A percentile compares a stretch with the other conserved stretches of the same genome.
These are phyloP conservation scores for Hyles vespertilio DNA, from an alignment of 1,140 invertebrate species.

Conservation along the genomic window DNA sequence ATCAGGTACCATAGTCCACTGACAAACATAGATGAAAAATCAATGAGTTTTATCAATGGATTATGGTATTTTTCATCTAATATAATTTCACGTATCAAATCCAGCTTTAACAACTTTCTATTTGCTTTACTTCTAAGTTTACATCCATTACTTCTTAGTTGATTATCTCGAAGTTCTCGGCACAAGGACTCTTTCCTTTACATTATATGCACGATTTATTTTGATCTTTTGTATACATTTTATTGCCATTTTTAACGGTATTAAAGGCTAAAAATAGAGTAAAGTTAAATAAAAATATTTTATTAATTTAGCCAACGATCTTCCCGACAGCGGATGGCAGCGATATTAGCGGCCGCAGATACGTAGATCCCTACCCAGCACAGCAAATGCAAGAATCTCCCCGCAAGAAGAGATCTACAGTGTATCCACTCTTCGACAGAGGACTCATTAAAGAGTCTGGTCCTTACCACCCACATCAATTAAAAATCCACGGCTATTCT, in stretches of 20 bases:
- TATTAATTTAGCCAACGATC: conserved; percentile 67
- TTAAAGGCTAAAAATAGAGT: neutral
- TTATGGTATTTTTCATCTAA: no score
- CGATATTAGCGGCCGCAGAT: conserved; percentile 62
- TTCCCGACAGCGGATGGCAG: conserved; percentile 70
- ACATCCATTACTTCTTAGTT: neutral
- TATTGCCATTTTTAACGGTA: no score
- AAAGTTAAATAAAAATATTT: conserved; percentile 33
- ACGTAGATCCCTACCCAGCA: conserved; percentile 61
- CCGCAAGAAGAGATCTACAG: conserved; percentile 56
- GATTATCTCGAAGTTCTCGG: neutral
- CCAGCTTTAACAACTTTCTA: no score
- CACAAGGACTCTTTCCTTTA: neutral
- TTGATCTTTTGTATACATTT: no score
- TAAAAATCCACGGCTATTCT: conserved; percentile 55
- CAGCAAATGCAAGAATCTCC: conserved; percentile 64
- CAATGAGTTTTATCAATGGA: no score
- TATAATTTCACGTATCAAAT: no score
- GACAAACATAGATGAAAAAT: neutral
- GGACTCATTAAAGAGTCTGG: conserved; percentile 20
- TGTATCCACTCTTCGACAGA: conserved; percentile 43
- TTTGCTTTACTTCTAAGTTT: no score
- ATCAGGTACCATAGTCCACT: conserved; percentile 35
- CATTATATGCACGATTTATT: no score
- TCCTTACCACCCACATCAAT: conserved; percentile 34